Base-by-base conservation (phyloP, 2,888 invertebrate genomes). In the Halictus ligatus region DNA sequence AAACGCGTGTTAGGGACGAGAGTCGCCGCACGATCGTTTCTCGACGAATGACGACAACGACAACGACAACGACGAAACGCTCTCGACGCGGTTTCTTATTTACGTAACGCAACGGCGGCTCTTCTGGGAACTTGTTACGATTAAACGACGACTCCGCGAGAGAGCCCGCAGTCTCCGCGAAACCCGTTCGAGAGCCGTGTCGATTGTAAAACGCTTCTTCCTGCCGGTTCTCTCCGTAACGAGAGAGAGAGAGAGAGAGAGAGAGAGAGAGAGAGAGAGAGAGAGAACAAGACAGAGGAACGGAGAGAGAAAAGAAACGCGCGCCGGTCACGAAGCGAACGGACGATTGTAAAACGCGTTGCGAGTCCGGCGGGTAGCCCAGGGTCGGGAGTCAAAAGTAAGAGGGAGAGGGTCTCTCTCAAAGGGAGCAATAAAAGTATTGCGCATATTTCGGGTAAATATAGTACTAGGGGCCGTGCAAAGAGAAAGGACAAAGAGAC, bases 401-500 rank as follows among this genome's bases (percentile, higher is more conserved):
- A 54, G 25, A 79, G 46, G 71, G 69, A 40, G 76, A 29, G 76
- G 54, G 64, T 6, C 64, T 64, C 29, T 15, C 29, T 54, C 12
- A 80, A 82, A 35, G 58, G 75, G 60, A 46, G 58, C 54, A 74
- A 80, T 74, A 75, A 80, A 76, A 84, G 64, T 85, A 86, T 78
- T 35, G 86, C 78, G 77, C 82, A 82, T 79, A 89, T 89, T 90
- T 89, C 88, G 83, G 84, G 86, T 92, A 92, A 93, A 92, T 93
- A 92, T 92, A 93, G 91, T 90, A 64, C 81, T 85, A 89, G 89
- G 90, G 91, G 89, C 88, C 89, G 89, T 78, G 86, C 83, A 74
- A 80, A 88, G 89, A 90, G 86, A 89, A 89, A 91, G 85, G 85
- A 78, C 80, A 77, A 83, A 83, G 40, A 64, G 29, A 64, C 64